Percentiles rank a stretch among this genome's conserved stretches.
Conservation (phyloP, 2,113 vertebrate species). For the Pteronura brasiliensis region DNA sequence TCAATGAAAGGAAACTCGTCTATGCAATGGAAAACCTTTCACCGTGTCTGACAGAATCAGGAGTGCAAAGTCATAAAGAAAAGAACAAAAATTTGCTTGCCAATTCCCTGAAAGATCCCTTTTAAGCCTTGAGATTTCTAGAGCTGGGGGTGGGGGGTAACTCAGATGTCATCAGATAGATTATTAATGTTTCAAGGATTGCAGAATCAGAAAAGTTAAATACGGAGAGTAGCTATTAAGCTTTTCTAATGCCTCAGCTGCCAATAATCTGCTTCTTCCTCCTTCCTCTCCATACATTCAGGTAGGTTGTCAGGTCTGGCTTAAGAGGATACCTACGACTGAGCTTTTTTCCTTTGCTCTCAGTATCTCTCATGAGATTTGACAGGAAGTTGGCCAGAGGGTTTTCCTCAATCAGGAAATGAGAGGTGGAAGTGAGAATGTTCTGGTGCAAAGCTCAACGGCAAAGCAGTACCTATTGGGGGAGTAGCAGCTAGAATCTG, state of each 20-base stretch:
- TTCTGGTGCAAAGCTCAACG: background rate
- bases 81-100: slow-evolving; percentile 34
- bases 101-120: slow-evolving; percentile 32
- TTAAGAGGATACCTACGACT: background rate
- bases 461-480: background rate
- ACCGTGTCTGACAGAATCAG: slow-evolving; percentile 45
- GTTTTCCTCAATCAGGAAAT: slow-evolving; percentile 22
- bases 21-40: slow-evolving; percentile 42
- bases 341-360: background rate
- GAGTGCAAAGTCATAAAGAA: slow-evolving; percentile 42
- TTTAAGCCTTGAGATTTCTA: slow-evolving; percentile 13
- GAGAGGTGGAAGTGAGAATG: background rate
- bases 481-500: slow-evolving; percentile 8
- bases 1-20: slow-evolving; percentile 59
- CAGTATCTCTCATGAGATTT: slow-evolving; percentile 28
- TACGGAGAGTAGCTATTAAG: background rate
- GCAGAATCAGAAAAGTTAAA: slow-evolving; percentile 41
- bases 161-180: slow-evolving; percentile 37
- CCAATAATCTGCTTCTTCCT: background rate
- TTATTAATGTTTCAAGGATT: slow-evolving; percentile 45
- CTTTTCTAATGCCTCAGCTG: background rate
- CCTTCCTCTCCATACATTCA: background rate
- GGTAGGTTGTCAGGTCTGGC: background rate
- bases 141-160: background rate
- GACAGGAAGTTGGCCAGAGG: slow-evolving; percentile 45